Evolutionary conservation across 2,888 invertebrate species (phyloP).

Genomic region (Synanthedon vespiformis): DNA sequence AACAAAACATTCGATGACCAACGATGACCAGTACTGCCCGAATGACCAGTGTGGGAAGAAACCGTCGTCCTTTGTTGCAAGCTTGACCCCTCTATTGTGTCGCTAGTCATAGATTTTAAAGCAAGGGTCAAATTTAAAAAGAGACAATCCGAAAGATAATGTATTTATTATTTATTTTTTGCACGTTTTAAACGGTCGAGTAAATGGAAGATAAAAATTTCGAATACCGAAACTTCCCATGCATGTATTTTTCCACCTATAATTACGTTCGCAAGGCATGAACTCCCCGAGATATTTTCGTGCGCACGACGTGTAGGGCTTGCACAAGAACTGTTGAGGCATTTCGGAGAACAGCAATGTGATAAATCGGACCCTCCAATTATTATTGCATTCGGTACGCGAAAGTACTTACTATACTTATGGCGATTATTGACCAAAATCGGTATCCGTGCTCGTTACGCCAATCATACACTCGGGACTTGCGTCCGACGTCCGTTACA

Average conservation of each 20-base stretch:
- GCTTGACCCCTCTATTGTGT: constrained; percentile 53
- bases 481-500: constrained; percentile 6
- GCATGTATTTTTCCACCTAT: constrained; percentile 61
- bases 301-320: constrained; percentile 64
- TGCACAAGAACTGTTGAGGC: constrained; percentile 62
- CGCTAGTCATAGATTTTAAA: constrained; percentile 33
- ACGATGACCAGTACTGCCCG: constrained; percentile 60
- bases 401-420: constrained; percentile 63
- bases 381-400: constrained; percentile 64
- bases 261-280: constrained; percentile 59
- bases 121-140: constrained; percentile 40
- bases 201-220: constrained; percentile 45
- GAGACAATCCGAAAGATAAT: constrained; percentile 23
- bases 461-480: constrained; percentile 41
- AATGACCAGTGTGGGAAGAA: constrained; percentile 65
- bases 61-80: constrained; percentile 35
- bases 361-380: constrained; percentile 68
- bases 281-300: constrained; percentile 61
- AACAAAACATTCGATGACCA: constrained; percentile 57
- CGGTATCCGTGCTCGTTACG: constrained; percentile 60
- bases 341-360: constrained; percentile 64
- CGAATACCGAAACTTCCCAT: constrained; percentile 46
- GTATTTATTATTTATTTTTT: constrained; percentile 44
- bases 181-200: constrained; percentile 44
- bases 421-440: constrained; percentile 65